A percentile compares a stretch with the other conserved stretches of the same genome.
Conservation (phyloP, 64 coral and sea anemone species). For the Pachyseris speciosa region DNA sequence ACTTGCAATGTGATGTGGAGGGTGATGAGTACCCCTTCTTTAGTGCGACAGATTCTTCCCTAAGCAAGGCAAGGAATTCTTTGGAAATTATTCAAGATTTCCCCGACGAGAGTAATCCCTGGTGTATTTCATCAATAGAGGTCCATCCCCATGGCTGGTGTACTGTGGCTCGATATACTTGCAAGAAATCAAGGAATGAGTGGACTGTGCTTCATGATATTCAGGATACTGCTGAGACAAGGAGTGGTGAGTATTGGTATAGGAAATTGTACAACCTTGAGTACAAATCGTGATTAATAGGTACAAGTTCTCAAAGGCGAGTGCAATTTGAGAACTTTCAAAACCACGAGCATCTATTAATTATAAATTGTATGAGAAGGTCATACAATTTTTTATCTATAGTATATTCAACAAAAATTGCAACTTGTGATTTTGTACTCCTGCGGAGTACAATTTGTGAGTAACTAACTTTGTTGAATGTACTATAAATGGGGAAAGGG, state of each 20-base stretch:
- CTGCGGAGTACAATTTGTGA: too few species aligned
- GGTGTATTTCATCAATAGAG: conserved; percentile 89
- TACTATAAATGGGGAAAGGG: too few species aligned
- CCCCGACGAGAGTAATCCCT: conserved; percentile 67
- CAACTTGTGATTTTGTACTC: too few species aligned
- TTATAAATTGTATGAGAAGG: too few species aligned
- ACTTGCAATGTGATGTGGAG: conserved; percentile 45
- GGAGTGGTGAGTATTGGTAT: background rate
- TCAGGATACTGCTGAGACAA: conserved; percentile 25
- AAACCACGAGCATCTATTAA: too few species aligned
- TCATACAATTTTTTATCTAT: too few species aligned
- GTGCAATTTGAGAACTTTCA: too few species aligned
- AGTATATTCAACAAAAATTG: too few species aligned
- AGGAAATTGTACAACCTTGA: background rate
- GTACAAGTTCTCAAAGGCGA: too few species aligned
- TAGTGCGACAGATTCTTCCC: conserved; percentile 2
- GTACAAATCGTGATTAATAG: too few species aligned
- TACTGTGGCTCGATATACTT: conserved; percentile 75
- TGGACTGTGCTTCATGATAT: conserved; percentile 97
- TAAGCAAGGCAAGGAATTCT: conserved; percentile 58
- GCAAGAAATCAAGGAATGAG: conserved; percentile 64
- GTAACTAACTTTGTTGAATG: too few species aligned
- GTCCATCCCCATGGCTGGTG: conserved; percentile 92
- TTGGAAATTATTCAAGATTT: conserved; percentile 90
- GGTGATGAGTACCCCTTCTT: conserved; percentile 5